Conservation (phyloP, 2,113 vertebrate species). For the Etheostoma spectabile region DNA sequence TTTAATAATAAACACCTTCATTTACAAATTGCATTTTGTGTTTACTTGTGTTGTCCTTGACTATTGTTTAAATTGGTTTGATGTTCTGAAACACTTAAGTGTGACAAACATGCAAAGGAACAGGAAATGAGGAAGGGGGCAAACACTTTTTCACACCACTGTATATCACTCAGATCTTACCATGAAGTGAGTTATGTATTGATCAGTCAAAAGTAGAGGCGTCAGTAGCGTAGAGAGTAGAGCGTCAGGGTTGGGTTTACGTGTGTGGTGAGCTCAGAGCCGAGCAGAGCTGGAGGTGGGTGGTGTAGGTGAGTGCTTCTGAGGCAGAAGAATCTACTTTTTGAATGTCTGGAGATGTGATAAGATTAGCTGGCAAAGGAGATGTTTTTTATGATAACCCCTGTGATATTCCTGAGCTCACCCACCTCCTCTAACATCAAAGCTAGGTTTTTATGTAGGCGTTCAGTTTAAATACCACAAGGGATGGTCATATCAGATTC, state of each 20-base stretch:
- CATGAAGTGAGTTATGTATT: not conserved
- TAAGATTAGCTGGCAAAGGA: conserved; percentile 32
- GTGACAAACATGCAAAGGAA: no score
- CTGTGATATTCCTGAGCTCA: conserved; percentile 30
- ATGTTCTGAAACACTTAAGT: no score
- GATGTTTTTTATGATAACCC: conserved; percentile 34
- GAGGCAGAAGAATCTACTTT: conserved; percentile 21
- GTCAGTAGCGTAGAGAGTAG: no score
- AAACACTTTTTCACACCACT: no score
- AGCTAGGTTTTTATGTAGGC: conserved; percentile 33
- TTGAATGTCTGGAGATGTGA: conserved; percentile 48
- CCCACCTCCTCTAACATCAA: conserved; percentile 46
- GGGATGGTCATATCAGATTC: conserved; percentile 42
- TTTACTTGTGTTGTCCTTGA: no score
- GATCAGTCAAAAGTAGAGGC: conserved; percentile 6
- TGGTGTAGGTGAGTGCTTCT: conserved; percentile 24
- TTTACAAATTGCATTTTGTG: no score
- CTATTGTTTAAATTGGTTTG: no score
- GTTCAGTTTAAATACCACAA: conserved; percentile 35
- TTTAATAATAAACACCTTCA: no score
- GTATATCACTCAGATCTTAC: not conserved
- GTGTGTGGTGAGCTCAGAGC: not conserved
- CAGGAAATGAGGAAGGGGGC: no score
- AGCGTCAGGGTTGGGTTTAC: not conserved
- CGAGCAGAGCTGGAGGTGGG: conserved; percentile 2